These are phyloP conservation scores for Paramuricea clavata DNA, from an alignment of 92 coral and sea anemone genomes.

Conservation along the genomic window DNA sequence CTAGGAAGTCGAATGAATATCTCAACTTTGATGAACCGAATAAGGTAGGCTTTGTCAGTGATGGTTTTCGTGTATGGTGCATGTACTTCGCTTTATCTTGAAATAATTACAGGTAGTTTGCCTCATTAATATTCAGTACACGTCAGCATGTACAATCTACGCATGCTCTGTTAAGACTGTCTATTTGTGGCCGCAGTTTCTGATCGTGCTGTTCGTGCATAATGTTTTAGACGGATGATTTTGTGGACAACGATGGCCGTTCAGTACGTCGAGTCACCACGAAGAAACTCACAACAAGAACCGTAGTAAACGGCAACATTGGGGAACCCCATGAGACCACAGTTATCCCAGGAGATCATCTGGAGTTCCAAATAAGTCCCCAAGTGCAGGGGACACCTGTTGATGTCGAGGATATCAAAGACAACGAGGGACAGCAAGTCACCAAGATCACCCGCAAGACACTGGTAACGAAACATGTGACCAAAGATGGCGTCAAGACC, in stretches of 20 bases:
- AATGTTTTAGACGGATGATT: conserved; percentile 66
- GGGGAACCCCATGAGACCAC: conserved; percentile 35
- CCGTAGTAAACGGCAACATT: conserved; percentile 36
- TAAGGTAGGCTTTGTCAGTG: neutral
- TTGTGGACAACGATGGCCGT: conserved; percentile 70
- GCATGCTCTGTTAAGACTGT: no score
- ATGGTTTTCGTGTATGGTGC: neutral
- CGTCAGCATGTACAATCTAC: no score
- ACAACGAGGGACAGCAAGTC: conserved; percentile 35
- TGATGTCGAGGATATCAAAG: conserved; percentile 27
- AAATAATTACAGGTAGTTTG: no score
- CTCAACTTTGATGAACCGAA: conserved; percentile 9
- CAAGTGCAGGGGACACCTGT: conserved; percentile 11
- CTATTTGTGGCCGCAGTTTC: no score
- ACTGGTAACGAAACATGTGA: conserved; percentile 40
- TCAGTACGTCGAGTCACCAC: conserved; percentile 62
- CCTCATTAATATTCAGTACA: no score
- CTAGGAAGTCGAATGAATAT: conserved; percentile 4
- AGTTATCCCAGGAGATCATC: conserved; percentile 35
- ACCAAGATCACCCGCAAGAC: conserved; percentile 41
- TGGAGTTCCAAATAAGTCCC: conserved; percentile 11
- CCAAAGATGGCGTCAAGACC: conserved; percentile 56
- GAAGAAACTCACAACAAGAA: conserved; percentile 60
- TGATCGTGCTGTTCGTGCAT: no score
- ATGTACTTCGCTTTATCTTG: no score